These are phyloP conservation scores for Heliconius hewitsoni DNA, from an alignment of 1,140 invertebrate species.

Conservation along the genomic window DNA sequence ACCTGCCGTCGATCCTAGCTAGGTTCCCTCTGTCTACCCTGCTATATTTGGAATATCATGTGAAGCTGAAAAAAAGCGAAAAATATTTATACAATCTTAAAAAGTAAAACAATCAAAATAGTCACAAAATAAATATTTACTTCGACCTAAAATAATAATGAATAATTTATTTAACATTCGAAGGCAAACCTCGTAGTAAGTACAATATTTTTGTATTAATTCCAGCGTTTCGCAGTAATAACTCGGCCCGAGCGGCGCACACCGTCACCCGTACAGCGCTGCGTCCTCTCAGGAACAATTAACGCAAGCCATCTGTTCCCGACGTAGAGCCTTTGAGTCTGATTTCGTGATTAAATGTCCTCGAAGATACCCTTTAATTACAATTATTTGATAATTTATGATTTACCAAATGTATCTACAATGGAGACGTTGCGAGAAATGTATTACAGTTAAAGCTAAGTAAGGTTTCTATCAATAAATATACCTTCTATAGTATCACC, in stretches of 20 bases:
- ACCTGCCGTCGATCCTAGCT: too few relatives aligned
- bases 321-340: constrained; percentile 38
- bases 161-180: not conserved
- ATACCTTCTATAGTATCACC: too few relatives aligned
- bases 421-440: not conserved
- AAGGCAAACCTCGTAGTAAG: not conserved
- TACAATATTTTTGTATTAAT: constrained; percentile 13
- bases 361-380: constrained; percentile 36
- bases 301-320: constrained; percentile 42
- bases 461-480: too few relatives aligned
- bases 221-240: constrained; percentile 15
- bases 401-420: not conserved
- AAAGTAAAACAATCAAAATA: too few relatives aligned
- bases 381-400: constrained; percentile 25
- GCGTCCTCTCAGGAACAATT: constrained; percentile 32
- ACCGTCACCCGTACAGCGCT: not conserved
- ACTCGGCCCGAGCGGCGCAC: not conserved
- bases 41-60: too few relatives aligned
- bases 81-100: too few relatives aligned
- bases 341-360: constrained; percentile 41
- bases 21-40: too few relatives aligned
- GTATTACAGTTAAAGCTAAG: too few relatives aligned
- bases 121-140: not conserved
- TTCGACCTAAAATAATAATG: not conserved
- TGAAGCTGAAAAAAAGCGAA: too few relatives aligned